A percentile compares a stretch with the other conserved stretches of the same genome.
phyloP scores from a whole-genome alignment of 2,113 vertebrate species.

The Pipra filicauda region DNA sequence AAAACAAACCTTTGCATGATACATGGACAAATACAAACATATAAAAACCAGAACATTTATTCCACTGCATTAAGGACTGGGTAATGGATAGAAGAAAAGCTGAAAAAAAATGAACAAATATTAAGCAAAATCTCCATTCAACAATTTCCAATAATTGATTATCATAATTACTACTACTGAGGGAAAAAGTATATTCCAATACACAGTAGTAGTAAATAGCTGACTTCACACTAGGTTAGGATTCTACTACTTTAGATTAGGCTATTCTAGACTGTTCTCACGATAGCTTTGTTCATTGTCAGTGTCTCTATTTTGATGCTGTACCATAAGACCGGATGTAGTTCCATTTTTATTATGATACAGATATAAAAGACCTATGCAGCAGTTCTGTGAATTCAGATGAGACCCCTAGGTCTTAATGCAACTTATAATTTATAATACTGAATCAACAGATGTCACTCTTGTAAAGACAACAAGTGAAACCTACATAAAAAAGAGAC shows the following conservation, averaged over 20 bases:
- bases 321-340: fast-evolving
- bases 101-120: neutral
- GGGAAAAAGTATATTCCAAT: neutral
- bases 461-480: neutral
- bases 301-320: neutral
- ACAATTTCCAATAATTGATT: neutral
- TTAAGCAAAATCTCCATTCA: neutral
- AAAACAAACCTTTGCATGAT: neutral
- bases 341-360: neutral
- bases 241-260: neutral
- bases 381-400: neutral
- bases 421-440: neutral
- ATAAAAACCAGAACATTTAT: neutral
- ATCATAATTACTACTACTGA: neutral
- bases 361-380: neutral
- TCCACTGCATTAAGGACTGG: neutral
- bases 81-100: neutral
- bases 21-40: neutral
- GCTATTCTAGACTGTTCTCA: neutral
- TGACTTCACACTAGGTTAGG: neutral
- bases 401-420: neutral
- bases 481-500: neutral
- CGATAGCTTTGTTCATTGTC: neutral
- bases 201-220: neutral
- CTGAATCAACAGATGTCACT: neutral